These are phyloP conservation scores for Promerops cafer DNA, from an alignment of 2,113 vertebrate genomes.

Conservation along the genomic window DNA sequence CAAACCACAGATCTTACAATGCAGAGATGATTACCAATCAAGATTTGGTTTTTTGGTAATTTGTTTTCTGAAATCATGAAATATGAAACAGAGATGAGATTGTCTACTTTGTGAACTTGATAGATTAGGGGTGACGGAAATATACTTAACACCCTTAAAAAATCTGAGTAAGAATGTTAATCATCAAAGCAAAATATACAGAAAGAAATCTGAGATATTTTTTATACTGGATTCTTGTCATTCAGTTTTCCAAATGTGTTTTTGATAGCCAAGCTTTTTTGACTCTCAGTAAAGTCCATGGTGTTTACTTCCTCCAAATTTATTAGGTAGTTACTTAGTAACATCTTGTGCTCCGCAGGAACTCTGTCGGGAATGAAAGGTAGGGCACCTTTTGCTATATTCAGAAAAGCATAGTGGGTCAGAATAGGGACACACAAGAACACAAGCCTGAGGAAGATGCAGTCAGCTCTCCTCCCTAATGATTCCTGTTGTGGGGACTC, in stretches of 20 bases:
- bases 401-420: not conserved
- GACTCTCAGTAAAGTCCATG: not conserved
- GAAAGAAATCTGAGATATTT: not conserved
- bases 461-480: constrained; percentile 12
- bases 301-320: not conserved
- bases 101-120: not conserved
- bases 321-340: not conserved
- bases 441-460: not conserved
- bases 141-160: not conserved
- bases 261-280: not conserved
- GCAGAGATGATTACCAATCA: not conserved
- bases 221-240: not conserved
- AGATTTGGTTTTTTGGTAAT: not conserved
- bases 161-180: not conserved
- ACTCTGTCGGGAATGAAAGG: not conserved
- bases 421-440: not conserved
- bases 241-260: not conserved
- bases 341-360: not conserved
- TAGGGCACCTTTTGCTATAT: not conserved
- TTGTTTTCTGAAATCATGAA: not conserved
- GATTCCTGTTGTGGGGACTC: not conserved
- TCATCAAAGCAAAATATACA: not conserved
- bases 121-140: not conserved
- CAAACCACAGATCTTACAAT: not conserved
- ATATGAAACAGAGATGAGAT: not conserved